These are phyloP conservation scores for Hofmannophila pseudospretella DNA, from an alignment of 2,888 invertebrate species.

Conservation along the genomic window DNA sequence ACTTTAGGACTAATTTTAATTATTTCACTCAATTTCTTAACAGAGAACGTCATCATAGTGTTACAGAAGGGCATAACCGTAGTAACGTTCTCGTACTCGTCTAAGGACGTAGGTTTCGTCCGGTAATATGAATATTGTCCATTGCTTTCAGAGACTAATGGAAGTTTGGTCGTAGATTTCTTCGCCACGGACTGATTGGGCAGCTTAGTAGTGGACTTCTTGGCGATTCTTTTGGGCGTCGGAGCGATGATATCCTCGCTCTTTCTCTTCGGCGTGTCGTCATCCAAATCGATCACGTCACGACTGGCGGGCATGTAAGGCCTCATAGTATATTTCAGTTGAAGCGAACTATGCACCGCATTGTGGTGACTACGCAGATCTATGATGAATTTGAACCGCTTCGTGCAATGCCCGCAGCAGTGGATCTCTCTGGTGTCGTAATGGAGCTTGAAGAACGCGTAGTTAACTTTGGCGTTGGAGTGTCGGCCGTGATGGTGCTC, in stretches of 20 bases:
- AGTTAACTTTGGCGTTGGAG: conserved; percentile 30
- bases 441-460: conserved; percentile 37
- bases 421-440: conserved; percentile 26
- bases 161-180: conserved; percentile 74
- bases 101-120: conserved; percentile 42
- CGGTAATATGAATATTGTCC: conserved; percentile 72
- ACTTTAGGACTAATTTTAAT: conserved; percentile 72
- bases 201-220: conserved; percentile 52
- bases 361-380: conserved; percentile 40
- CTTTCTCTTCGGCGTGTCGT: conserved; percentile 21
- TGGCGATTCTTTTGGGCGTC: conserved; percentile 33
- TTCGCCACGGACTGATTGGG: conserved; percentile 41
- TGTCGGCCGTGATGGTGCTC: conserved; percentile 51
- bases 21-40: conserved; percentile 68
- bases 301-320: conserved; percentile 3
- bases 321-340: conserved; percentile 25
- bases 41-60: conserved; percentile 57
- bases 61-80: conserved; percentile 74
- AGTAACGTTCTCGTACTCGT: conserved; percentile 57
- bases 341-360: conserved; percentile 25
- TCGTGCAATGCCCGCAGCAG: conserved; percentile 34
- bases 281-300: conserved; percentile 1
- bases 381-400: conserved; percentile 29
- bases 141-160: conserved; percentile 19
- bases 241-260: conserved; percentile 6